These are phyloP conservation scores for Nemapogon koenigi DNA, from an alignment of 2,888 invertebrate genomes.

Conservation along the genomic window DNA sequence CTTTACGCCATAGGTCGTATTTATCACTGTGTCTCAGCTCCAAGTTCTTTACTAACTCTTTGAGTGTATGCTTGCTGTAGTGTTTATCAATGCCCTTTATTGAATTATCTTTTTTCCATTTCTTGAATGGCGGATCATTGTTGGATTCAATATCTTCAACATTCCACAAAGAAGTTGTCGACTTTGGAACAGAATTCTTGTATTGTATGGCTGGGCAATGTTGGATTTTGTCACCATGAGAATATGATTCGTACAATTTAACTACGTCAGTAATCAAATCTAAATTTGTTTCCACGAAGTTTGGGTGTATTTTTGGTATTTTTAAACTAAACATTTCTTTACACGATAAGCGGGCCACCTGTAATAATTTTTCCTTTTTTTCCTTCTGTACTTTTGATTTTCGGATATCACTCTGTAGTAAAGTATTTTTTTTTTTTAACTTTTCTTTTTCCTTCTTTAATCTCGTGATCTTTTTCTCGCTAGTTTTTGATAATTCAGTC, in stretches of 20 bases:
- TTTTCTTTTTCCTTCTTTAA: background rate
- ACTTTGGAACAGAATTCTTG: constrained; percentile 8
- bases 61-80: constrained; percentile 8
- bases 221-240: constrained; percentile 3
- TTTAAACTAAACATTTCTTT: background rate
- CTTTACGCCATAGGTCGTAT: constrained; percentile 11
- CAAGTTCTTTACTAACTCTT: constrained; percentile 10
- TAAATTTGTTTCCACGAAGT: background rate
- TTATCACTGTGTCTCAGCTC: constrained; percentile 10
- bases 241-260: constrained; percentile 5
- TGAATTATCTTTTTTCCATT: constrained; percentile 2
- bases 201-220: constrained; percentile 2
- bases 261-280: constrained; percentile 16
- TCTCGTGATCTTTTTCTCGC: background rate
- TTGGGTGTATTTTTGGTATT: background rate
- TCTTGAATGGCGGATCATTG: constrained; percentile 7
- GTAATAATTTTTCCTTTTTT: background rate
- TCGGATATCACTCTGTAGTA: background rate
- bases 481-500: background rate
- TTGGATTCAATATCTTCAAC: background rate
- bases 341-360: background rate
- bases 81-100: constrained; percentile 9
- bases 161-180: constrained; percentile 5
- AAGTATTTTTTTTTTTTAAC: background rate
- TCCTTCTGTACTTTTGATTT: background rate